A percentile compares a stretch with the other conserved stretches of the same genome.
Evolutionary conservation across 2,888 invertebrate genomes (phyloP).

Genomic region (Xestia rhomboidea): DNA sequence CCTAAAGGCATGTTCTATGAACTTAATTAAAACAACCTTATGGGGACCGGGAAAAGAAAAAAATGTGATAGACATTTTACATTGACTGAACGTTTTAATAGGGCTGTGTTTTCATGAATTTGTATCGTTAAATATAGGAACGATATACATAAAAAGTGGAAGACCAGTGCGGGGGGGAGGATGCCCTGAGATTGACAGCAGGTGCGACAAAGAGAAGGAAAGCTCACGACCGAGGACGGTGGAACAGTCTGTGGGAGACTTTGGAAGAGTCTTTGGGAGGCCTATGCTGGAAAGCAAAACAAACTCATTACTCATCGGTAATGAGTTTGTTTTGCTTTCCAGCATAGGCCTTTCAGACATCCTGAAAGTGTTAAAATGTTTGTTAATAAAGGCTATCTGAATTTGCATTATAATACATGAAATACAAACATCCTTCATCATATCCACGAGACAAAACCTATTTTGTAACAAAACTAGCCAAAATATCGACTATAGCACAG

Average conservation of each 20-base stretch:
- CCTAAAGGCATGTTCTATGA: neutral
- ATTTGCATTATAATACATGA: neutral
- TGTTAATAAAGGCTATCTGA: neutral
- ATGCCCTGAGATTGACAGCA: neutral
- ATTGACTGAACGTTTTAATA: neutral
- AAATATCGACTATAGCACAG: neutral
- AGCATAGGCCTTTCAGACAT: too few species aligned
- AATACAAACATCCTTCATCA: neutral
- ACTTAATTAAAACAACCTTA: neutral
- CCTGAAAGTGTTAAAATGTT: neutral
- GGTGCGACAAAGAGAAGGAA: neutral
- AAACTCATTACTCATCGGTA: neutral
- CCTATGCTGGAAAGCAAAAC: neutral
- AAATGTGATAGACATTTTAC: neutral
- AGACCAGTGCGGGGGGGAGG: neutral
- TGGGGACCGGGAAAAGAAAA: neutral
- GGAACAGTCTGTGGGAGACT: neutral
- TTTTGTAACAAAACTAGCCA: neutral
- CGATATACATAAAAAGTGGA: neutral
- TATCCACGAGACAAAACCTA: neutral
- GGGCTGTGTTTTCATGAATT: neutral
- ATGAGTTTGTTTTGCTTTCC: too few species aligned
- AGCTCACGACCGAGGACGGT: neutral
- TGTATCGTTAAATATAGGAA: neutral
- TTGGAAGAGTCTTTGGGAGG: neutral